Evolutionary conservation across 2,888 invertebrate genomes (phyloP), one percentile per base, ranked within the genome.

Genomic region (Formica aserva): DNA sequence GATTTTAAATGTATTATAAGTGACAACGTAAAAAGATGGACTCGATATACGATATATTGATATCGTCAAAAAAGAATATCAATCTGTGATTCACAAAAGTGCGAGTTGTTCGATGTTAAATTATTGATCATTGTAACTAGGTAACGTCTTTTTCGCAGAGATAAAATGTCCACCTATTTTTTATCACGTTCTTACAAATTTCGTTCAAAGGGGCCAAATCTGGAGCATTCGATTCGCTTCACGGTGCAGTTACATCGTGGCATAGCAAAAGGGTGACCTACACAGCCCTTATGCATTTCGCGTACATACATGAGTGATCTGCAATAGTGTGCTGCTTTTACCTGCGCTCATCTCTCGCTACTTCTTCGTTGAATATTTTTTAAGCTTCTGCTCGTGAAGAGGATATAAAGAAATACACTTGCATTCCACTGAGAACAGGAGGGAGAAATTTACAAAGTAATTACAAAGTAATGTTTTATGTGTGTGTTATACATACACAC

Each of bases 201-300:
- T 80, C 35, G 90, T 89, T 90, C 91, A 90, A 91, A 90, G 89
- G 83, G 86, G 57, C 63, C 85, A 84, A 94, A 94, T 94, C 92
- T 94, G 91, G 94, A 94, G 93, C 94, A 94, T 93, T 94, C 93
- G 94, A 94, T 94, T 93, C 92, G 91, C 91, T 91, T 92, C 90
- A 90, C 91, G 89, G 91, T 90, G 87, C 90, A 91, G 92, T 92
- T 93, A 91, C 92, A 91, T 92, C 89, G 52, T 82, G 60, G 81
- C 72, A 65, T 74, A 80, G 83, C 38, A 83, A 76, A 83, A 82
- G 80, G 35, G 48, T 85, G 82, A 85, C 65, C 83, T 48, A 35
- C 84, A 76, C 87, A 71, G 48, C 71, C 65, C 72, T 41, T 77
- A 77, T 77, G 29, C 29, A 67, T 29, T 80, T 71, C 38, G n/a